Base-by-base conservation (phyloP, 2,888 invertebrate species). In the Gymnosoma rotundatum region DNA sequence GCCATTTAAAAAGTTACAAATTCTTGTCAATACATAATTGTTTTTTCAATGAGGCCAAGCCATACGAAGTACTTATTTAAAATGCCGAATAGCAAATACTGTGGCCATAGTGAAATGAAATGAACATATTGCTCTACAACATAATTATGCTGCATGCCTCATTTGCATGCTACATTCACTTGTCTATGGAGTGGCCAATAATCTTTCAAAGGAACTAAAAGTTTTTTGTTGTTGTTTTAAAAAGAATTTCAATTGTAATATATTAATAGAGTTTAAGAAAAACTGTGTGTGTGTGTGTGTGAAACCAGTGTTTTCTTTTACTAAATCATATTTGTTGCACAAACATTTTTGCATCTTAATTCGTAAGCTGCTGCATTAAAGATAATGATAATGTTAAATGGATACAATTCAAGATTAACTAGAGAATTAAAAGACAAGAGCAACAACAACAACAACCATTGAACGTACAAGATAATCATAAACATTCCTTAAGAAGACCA, bases 21-120 rank as follows among this genome's bases (percentile, higher is more conserved):
- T 84, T 84, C 84, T 84, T 84, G 78, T 84, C 84, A 81, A 84
- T 84, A 66, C 84, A 78, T 84, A 84, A 84, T 84, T 81, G 84
- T 84, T 84, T 84, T 84, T 81, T 70, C 84, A 84, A 84, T 84
- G 84, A 81, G 81, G 56, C 61, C 63, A 50, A 32, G 54, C 67
- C 58, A 73, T 72, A 73, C 60, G 50, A 42, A 52, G 50, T 67
- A 12, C 20, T 36, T 52, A 52, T 61, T 61, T 50, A 7, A 50
- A 58, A 50, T 78, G 66, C 73, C 52, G 69, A 18, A 78, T 70
- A 61, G 60, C 67, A 61, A 80, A 70, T 70, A 48, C 52, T 45
- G 36, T 75, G 52, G 38, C 38, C 66, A 75, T 63, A 79, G 73
- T 73, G 72, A 42, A 79, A 74, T 52, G 42, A 42, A 42, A 48